These are phyloP conservation scores for Scrobipalpa atriplicella DNA, from an alignment of 2,888 invertebrate genomes.

Conservation along the genomic window DNA sequence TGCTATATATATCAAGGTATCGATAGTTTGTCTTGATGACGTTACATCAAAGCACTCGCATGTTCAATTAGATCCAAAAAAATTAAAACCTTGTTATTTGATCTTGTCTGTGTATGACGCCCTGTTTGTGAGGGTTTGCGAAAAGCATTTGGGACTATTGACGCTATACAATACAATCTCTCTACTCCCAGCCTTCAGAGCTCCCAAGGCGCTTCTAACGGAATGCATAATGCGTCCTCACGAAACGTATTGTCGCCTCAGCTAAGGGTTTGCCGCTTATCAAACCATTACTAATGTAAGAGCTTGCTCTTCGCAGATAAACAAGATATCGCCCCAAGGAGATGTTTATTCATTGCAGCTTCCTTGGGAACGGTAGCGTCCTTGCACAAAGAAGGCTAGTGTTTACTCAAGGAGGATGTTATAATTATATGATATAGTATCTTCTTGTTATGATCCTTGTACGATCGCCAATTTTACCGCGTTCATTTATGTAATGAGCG, in stretches of 20 bases:
- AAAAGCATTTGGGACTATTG: not conserved
- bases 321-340: conserved; percentile 18
- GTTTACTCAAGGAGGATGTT: no score
- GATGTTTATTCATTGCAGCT: conserved; percentile 22
- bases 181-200: conserved; percentile 42
- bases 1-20: not conserved
- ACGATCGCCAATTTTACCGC: no score
- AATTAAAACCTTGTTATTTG: no score
- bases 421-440: no score
- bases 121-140: no score
- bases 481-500: no score
- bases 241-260: conserved; percentile 30
- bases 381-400: conserved; percentile 3
- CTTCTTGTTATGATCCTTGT: no score
- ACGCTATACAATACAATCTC: conserved; percentile 19
- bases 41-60: no score
- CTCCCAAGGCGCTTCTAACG: conserved; percentile 46
- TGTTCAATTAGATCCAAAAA: no score
- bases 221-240: conserved; percentile 53
- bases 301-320: conserved; percentile 26
- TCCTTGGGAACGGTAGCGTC: conserved; percentile 4
- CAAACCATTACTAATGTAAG: conserved; percentile 27
- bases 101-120: no score
- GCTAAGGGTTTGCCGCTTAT: conserved; percentile 27
- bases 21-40: not conserved